Base-by-base conservation (phyloP, 2,888 invertebrate species). In the Perizoma affinitatum region DNA sequence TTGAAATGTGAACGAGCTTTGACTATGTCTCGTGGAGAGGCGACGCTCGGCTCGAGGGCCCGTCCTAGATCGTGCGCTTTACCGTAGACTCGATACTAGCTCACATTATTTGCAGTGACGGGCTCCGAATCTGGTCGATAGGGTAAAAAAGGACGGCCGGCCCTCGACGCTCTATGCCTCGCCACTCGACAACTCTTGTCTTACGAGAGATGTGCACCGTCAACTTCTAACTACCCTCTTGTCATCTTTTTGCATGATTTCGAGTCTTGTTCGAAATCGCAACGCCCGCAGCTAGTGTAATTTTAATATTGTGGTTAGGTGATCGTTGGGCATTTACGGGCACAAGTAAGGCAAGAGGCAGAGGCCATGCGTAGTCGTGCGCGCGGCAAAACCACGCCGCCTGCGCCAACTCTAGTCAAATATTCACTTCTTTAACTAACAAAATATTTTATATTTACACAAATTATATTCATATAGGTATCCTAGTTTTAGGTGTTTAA, bases 391-490 rank as follows among this genome's bases (percentile, higher is more conserved):
- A 71, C 68, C 71, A 71, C 59, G 72, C 73, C 79, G 74, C 73
- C 72, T 79, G 74, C 86, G 82, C 83, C 84, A 84, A 86, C 88
- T 87, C 92, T 93, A 93, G 92, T 92, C 92, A 93, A 92, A 92
- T 92, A 88, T 92, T 90, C 87, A 87, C 84, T 86, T 87, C 82
- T 81, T 84, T 87, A 86, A 86, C 80, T 63, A 63, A 92, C 88
- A 92, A 93, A 93, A 92, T 90, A 86, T 88, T 90, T 90, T 92
- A 93, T 93, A 93, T 92, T 93, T 93, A 93, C 90, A 92, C 89
- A 92, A 88, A 92, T 91, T 92, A 91, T 92, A 92, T 89, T 87
- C 84, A 91, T 90, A 90, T 90, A 91, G 22, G 88, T 92, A 91
- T 91, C 91, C 90, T 92, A 93, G 92, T 87, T 91, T 89, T 90